Base-by-base conservation (phyloP, 2,113 vertebrate species). In the Myiagra hebetior region DNA sequence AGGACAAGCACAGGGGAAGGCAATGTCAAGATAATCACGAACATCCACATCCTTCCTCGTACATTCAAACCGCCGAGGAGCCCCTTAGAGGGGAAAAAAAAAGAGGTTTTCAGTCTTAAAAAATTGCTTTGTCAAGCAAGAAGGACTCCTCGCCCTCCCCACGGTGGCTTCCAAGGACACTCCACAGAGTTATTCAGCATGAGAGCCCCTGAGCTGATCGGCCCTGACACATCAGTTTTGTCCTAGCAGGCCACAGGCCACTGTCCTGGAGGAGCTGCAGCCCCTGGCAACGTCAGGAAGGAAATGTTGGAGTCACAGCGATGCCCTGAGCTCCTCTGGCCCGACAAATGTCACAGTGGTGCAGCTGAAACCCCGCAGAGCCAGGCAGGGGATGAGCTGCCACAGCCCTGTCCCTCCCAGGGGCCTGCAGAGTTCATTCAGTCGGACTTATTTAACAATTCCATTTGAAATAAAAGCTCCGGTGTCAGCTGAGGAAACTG, bases 121-220 rank as follows among this genome's bases (percentile, higher is more conserved):
- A 56, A 37, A 7, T 47, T 78, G 75, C 82, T 74, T 88, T 80
- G 56, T 94, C 91, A 73, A 70, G 50, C 53, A 92, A 59, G 64
- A 73, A 60, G 10, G 7, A 30, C 49, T 60, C 55, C 5, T 12
- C 4, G 1, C 24, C 35, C 3, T 9, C 79, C 57, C 33, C 70
- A 37, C 76, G 50, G 85, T 11, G 60, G 10, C 63, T 95, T 80
- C 82, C 97, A 97, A 98, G 97, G 97, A 97, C 96, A 94, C 68
- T 75, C 24, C 42, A 11, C 26, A 5, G 72, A 23, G 42, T 73
- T 89, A 21, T 31, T 59, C 73, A 93, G 92, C 74, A 28, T 42
- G 33, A 72, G 24, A 18, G 41, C 26, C 35, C 16, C 57, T 74
- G 89, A 97, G 49, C 13, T 79, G 75, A 96, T 94, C 5, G 2